Conservation (phyloP, 2,113 vertebrate species). For the Epinephelus fuscoguttatus region DNA sequence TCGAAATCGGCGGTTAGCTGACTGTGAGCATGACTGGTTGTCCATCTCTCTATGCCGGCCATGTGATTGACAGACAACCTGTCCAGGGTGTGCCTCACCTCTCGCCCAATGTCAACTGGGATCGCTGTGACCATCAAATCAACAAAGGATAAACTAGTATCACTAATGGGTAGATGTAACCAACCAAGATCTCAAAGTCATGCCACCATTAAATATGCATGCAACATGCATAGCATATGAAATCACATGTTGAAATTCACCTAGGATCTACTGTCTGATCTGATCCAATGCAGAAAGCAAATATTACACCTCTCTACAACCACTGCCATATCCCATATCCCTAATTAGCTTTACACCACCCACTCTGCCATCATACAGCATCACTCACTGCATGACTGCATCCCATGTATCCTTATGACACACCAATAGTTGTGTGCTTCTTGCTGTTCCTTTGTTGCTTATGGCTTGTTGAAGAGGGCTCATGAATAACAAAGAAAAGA, state of each 20-base stretch:
- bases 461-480: background rate
- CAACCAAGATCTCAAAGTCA: constrained; percentile 50
- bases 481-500: background rate
- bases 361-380: constrained; percentile 5
- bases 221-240: constrained; percentile 45
- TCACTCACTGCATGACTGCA: constrained; percentile 12
- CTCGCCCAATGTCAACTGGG: background rate
- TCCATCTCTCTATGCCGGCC: background rate
- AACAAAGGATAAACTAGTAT: background rate
- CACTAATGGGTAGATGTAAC: constrained; percentile 48
- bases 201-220: constrained; percentile 57
- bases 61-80: background rate
- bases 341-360: background rate
- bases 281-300: constrained; percentile 4
- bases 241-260: constrained; percentile 21
- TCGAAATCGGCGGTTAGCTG: background rate
- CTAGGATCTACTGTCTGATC: constrained; percentile 16
- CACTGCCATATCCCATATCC: background rate
- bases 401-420: background rate
- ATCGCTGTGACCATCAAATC: fast-evolving
- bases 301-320: background rate
- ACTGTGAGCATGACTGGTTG: background rate
- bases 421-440: background rate
- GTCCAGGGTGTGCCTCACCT: background rate
- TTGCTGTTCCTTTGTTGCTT: background rate